Evolutionary conservation across 2,888 invertebrate species (phyloP), one percentile per base, ranked within the genome.

Genomic region (Anarsia innoxiella): DNA sequence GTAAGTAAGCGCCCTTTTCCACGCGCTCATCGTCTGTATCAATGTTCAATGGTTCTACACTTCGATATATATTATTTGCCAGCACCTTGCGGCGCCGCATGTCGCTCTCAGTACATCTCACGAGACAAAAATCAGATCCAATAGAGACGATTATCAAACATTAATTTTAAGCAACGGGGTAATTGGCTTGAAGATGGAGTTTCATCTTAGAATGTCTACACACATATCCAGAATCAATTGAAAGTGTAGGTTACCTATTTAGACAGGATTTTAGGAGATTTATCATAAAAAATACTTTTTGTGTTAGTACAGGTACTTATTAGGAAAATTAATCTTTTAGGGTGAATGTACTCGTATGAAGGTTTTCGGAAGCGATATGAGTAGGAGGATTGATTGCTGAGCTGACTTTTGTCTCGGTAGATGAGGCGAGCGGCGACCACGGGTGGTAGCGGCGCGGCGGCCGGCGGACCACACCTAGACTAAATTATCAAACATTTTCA

Each of bases 1-100:
- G 94, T 94, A 86, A 93, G 94, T 91, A 47, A n/a, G 10, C 43
- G 41, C 41, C 44, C 19, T 19, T n/a, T 19, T 41, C 40, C 40
- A 44, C 48, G 44, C 45, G 49, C 44, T 46, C 49, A 53, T 48
- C 48, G 15, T 72, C 53, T 75, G 63, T 77, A 71, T 82, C 63
- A 71, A 79, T 82, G 80, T 83, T 84, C 68, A 72, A 77, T 82
- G 76, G 80, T 74, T 79, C 73, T 69, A 76, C 80, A 82, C 80
- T 77, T 76, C 74, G 63, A 76, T 73, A 76, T n/a, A n/a, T n/a
- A n/a, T n/a, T n/a, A n/a, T 82, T 82, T 82, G 68, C 75, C 82
- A 82, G 83, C 83, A 83, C 83, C n/a, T 66, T 65, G 71, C 73
- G 77, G 71, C 68, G 66, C 71, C 74, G 70, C 69, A 69, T 66